Percentiles rank a stretch among this genome's conserved stretches.
Conservation (phyloP, 2,888 invertebrate genomes). For the Tetranychus piercei region DNA sequence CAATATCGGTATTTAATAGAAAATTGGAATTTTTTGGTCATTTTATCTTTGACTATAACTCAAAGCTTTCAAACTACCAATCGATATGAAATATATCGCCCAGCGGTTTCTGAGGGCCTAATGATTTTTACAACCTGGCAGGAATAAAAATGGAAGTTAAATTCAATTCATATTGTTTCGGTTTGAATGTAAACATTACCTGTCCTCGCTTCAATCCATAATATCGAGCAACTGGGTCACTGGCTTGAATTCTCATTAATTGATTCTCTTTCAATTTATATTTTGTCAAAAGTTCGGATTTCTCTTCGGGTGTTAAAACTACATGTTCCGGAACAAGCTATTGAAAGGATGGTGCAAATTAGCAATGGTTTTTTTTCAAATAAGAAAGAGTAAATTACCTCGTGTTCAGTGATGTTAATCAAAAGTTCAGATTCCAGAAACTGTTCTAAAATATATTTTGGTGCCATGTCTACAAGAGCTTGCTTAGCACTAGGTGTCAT, state of each 20-base stretch:
- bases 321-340: constrained; percentile 91
- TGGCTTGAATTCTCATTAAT: constrained; percentile 94
- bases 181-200: constrained; percentile 36
- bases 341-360: constrained; percentile 22
- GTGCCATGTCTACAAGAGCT: constrained; percentile 91
- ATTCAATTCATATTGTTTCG: not conserved
- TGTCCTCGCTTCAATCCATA: constrained; percentile 96
- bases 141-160: constrained; percentile 9
- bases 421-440: constrained; percentile 57
- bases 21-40: too few species aligned
- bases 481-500: constrained; percentile 98
- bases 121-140: constrained; percentile 89
- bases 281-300: constrained; percentile 78
- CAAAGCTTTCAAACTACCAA: constrained; percentile 51
- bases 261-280: constrained; percentile 97
- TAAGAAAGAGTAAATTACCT: constrained; percentile 34
- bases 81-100: constrained; percentile 92
- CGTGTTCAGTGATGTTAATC: constrained; percentile 94
- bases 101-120: constrained; percentile 90
- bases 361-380: constrained; percentile 30
- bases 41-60: too few species aligned
- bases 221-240: constrained; percentile 94
- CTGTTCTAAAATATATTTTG: constrained; percentile 93
- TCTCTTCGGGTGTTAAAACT: constrained; percentile 92
- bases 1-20: too few species aligned